Conservation (phyloP, 2,113 vertebrate genomes). For the Caranx ignobilis region DNA sequence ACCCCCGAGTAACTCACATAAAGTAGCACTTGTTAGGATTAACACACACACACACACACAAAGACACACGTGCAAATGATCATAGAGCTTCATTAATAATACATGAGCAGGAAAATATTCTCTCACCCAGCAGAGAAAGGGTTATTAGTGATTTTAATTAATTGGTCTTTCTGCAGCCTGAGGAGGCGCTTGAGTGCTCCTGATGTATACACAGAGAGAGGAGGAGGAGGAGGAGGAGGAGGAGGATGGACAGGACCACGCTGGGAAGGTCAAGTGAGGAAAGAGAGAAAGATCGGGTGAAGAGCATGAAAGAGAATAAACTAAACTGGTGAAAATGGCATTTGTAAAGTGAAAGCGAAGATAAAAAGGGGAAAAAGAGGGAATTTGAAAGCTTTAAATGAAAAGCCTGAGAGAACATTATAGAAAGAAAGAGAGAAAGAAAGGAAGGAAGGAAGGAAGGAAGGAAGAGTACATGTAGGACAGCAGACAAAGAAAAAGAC, state of each 20-base stretch:
- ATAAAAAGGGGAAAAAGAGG: neutral
- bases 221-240: neutral
- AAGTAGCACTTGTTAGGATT: neutral
- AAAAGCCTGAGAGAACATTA: too few relatives aligned
- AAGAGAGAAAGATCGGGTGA: neutral
- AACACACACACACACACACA: conserved; percentile 15
- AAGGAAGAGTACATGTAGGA: too few relatives aligned
- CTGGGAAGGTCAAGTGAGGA: neutral
- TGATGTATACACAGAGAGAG: neutral
- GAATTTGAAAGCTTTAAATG: too few relatives aligned
- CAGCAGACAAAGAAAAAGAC: neutral
- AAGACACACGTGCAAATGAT: conserved; percentile 33
- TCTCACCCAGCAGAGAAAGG: conserved; percentile 21
- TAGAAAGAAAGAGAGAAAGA: neutral
- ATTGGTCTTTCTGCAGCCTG: conserved; percentile 37
- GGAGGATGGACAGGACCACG: neutral
- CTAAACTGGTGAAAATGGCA: too few relatives aligned
- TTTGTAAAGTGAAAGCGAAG: too few relatives aligned
- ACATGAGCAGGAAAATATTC: conserved; percentile 37
- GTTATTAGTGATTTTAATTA: conserved; percentile 53
- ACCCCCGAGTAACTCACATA: neutral
- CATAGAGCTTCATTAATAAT: conserved; percentile 48
- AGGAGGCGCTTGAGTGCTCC: conserved; percentile 27
- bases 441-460: neutral
- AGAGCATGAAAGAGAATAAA: too few relatives aligned